Conservation (phyloP, 2,113 vertebrate species). For the Rhombomys opimus region DNA sequence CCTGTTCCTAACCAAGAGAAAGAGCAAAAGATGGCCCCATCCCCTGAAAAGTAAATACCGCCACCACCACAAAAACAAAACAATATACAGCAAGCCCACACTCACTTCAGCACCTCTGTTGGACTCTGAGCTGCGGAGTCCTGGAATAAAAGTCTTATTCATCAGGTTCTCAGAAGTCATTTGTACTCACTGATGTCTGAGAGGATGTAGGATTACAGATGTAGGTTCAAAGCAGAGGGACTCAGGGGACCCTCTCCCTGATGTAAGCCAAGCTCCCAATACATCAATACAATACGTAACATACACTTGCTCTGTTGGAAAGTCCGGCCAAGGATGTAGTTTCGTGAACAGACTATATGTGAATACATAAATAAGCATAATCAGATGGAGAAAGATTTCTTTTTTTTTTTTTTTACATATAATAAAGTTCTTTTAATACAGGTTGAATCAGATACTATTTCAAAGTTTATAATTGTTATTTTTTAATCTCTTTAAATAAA, state of each 20-base stretch:
- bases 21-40: neutral
- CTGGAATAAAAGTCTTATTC: neutral
- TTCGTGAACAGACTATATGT: neutral
- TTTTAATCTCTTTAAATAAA: slow-evolving; percentile 48
- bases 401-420: slow-evolving; percentile 11
- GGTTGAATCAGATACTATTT: slow-evolving; percentile 23
- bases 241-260: neutral
- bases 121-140: neutral
- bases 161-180: neutral
- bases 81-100: neutral
- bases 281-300: neutral
- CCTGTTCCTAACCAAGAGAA: slow-evolving; percentile 58
- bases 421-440: slow-evolving; percentile 25
- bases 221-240: neutral
- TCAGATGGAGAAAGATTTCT: neutral
- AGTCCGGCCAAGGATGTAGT: neutral
- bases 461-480: slow-evolving; percentile 17
- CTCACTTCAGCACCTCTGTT: neutral
- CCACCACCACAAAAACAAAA: neutral
- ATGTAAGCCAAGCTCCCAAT: neutral
- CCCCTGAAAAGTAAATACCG: neutral
- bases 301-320: neutral
- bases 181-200: neutral
- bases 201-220: neutral
- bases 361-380: neutral